Evolutionary conservation across 2,888 invertebrate genomes (phyloP).

Genomic region (Drosophila tanythrix): DNA sequence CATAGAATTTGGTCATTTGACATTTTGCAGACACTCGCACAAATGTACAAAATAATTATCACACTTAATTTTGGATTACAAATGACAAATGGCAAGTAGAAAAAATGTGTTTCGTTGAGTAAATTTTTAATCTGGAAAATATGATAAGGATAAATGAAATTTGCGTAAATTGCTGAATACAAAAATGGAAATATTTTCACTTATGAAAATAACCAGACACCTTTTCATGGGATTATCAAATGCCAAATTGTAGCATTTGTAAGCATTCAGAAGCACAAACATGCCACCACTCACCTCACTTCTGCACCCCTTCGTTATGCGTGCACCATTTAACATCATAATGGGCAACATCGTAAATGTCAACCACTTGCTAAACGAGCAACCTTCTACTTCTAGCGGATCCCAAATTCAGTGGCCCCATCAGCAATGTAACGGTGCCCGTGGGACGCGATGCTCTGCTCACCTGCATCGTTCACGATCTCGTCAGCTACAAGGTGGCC

Average conservation of each 20-base stretch:
- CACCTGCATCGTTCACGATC: conserved; percentile 92
- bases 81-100: conserved; percentile 33
- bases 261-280: conserved; percentile 30
- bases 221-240: conserved; percentile 42
- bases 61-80: conserved; percentile 61
- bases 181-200: not conserved
- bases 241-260: conserved; percentile 62
- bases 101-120: conserved; percentile 2
- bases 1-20: conserved; percentile 38
- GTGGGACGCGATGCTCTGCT: conserved; percentile 93
- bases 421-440: conserved; percentile 92
- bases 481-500: conserved; percentile 94
- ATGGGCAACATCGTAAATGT: conserved; percentile 54
- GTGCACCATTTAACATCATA: conserved; percentile 53
- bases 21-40: conserved; percentile 61
- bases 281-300: not conserved
- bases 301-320: conserved; percentile 5
- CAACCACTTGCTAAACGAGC: conserved; percentile 32
- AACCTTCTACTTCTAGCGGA: conserved; percentile 87
- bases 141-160: not conserved
- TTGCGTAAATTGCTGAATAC: not conserved
- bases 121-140: not conserved
- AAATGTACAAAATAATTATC: conserved; percentile 53
- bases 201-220: not conserved
- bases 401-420: conserved; percentile 93